Evolutionary conservation across 1,140 invertebrate genomes (phyloP).

Genomic region (Drosophila azteca): DNA sequence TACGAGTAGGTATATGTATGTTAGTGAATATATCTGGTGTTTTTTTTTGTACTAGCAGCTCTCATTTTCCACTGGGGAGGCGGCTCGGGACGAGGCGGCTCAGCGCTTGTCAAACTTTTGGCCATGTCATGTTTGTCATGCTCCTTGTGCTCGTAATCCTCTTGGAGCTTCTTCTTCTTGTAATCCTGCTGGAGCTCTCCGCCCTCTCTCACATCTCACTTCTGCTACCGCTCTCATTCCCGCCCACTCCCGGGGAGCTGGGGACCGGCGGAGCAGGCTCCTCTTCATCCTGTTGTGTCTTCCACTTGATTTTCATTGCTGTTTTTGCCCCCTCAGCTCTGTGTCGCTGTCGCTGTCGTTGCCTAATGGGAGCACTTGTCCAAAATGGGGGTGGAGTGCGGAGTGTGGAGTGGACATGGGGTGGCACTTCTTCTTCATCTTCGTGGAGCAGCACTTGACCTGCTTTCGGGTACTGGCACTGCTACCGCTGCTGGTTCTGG

Average conservation of each 20-base stretch:
- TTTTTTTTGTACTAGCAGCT: too few species aligned
- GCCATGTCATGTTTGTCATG: slow-evolving; percentile 56
- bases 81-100: too few species aligned
- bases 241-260: not conserved
- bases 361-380: slow-evolving; percentile 74
- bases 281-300: slow-evolving; percentile 13
- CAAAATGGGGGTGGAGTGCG: slow-evolving; percentile 1
- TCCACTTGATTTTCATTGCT: slow-evolving; percentile 50
- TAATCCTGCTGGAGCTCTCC: not conserved
- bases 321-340: slow-evolving; percentile 23
- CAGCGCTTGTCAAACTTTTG: slow-evolving; percentile 51
- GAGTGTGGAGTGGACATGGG: not conserved
- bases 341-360: slow-evolving; percentile 40
- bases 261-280: not conserved
- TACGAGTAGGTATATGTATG: too few species aligned
- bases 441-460: slow-evolving; percentile 70
- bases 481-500: not conserved
- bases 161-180: slow-evolving; percentile 11
- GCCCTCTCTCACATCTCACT: not conserved
- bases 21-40: too few species aligned
- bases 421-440: slow-evolving; percentile 39
- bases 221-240: not conserved
- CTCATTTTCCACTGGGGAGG: too few species aligned
- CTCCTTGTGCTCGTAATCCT: slow-evolving; percentile 25
- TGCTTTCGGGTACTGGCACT: slow-evolving; percentile 8